phyloP scores from a whole-genome alignment of 2,113 vertebrate species.

The Picathartes gymnocephalus region DNA sequence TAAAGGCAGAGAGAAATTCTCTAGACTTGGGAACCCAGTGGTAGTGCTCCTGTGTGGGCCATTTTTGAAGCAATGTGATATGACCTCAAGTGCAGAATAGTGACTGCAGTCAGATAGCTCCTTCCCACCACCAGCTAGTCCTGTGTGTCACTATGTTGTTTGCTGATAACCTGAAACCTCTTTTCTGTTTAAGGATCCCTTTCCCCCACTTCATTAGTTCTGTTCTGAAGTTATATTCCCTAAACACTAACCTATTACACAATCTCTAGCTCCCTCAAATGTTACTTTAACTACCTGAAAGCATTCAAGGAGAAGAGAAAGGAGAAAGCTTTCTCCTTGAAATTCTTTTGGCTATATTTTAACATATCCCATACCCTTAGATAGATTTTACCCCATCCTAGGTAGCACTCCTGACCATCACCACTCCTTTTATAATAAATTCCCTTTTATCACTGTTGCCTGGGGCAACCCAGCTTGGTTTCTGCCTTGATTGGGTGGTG shows the following conservation, averaged over 20 bases:
- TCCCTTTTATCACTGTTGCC: not conserved
- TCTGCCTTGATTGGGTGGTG: not conserved
- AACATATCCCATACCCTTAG: fast-evolving
- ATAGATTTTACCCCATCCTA: not conserved
- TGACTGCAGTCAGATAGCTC: not conserved
- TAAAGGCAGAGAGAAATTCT: not conserved
- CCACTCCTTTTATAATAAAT: not conserved
- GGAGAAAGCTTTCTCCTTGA: not conserved
- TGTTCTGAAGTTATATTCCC: not conserved
- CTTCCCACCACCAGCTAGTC: not conserved
- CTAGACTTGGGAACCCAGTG: not conserved
- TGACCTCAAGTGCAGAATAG: not conserved
- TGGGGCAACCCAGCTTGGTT: not conserved
- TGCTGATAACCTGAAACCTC: not conserved
- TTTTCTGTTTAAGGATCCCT: not conserved
- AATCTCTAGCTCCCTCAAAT: not conserved
- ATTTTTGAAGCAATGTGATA: not conserved
- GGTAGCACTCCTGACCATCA: not conserved
- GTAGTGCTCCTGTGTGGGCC: not conserved
- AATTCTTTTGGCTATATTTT: not conserved
- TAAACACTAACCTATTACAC: not conserved
- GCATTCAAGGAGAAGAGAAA: not conserved
- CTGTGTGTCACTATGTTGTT: not conserved
- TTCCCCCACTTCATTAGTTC: not conserved
- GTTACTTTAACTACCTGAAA: not conserved